Base-by-base conservation (phyloP, 1,140 invertebrate species). In the Piezodorus guildinii region DNA sequence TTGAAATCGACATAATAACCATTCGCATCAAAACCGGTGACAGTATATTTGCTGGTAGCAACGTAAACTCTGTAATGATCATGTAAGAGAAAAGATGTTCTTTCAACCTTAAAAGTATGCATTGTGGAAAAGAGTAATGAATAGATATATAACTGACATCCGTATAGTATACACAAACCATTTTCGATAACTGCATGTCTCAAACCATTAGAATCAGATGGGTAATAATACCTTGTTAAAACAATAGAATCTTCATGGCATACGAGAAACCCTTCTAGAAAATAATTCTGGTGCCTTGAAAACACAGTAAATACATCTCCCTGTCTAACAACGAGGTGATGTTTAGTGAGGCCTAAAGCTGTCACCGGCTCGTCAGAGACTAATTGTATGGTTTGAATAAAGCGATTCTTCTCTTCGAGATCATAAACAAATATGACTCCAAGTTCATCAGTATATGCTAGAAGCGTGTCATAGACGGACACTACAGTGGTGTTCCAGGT, bases 51-150 rank as follows among this genome's bases (percentile, higher is more conserved):
- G 6, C 52, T 23, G 6, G 52, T 56, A 23, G 17, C 52, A 4
- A 56, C 52, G 27, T 56, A 56, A 25, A 56, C 52, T 23, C 52
- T 21, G 23, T 56, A 25, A 25, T 25, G 17, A 56, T 56, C 52
- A 25, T 56, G 15, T 25, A 56, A 25, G 1, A 56, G 23, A 15
- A 56, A 56, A 23, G 52, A 23, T 25, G 5, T 23, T 10, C 17
- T 23, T 23, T 56, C 52, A 56, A 56, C 52, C 15, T 56, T 56
- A 56, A 56, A 56, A 23, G 52, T 56, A 14, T 56, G 52, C 52
- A 56, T 56, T 23, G 23, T 23, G 1, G 52, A 56, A 25, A 23
- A 23, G 3, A 16, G 21, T 23, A 56, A n/a, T 17, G 52, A 56
- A 56, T 56, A 56, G 9, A 56, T 25, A 56, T 23, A 56, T 16